Conservation (phyloP, 2,797 vertebrate genomes). For the Malacoctenus gilli region DNA sequence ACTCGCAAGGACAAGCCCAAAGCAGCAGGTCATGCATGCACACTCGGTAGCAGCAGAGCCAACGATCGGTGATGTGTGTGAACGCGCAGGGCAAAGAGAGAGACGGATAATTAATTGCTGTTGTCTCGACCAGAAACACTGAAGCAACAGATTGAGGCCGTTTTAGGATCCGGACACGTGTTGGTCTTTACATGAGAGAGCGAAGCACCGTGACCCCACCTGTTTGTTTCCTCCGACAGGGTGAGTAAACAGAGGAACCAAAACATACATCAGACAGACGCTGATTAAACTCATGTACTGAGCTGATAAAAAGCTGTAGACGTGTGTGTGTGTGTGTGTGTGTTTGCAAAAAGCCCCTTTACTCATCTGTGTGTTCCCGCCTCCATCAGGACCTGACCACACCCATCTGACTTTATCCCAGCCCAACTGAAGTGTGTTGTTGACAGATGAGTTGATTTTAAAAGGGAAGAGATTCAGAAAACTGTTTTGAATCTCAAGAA, state of each 20-base stretch:
- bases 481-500: too few relatives aligned
- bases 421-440: slow-evolving; percentile 27
- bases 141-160: neutral
- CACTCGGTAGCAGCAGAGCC: too few relatives aligned
- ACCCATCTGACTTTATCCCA: slow-evolving; percentile 11
- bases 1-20: too few relatives aligned
- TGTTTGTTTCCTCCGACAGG: neutral
- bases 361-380: neutral
- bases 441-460: slow-evolving; percentile 21
- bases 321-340: neutral
- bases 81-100: too few relatives aligned
- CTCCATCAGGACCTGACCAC: slow-evolving; percentile 5
- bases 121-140: slow-evolving; percentile 20
- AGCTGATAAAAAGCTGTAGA: neutral
- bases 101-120: too few relatives aligned
- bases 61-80: too few relatives aligned
- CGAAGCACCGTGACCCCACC: neutral
- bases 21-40: neutral
- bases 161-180: slow-evolving; percentile 4
- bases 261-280: neutral
- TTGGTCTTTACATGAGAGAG: neutral
- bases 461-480: too few relatives aligned
- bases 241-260: neutral
- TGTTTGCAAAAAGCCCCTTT: neutral
- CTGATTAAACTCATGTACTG: neutral